Base-by-base conservation (phyloP, 2,888 invertebrate genomes). In the Synergus laeviventris region DNA sequence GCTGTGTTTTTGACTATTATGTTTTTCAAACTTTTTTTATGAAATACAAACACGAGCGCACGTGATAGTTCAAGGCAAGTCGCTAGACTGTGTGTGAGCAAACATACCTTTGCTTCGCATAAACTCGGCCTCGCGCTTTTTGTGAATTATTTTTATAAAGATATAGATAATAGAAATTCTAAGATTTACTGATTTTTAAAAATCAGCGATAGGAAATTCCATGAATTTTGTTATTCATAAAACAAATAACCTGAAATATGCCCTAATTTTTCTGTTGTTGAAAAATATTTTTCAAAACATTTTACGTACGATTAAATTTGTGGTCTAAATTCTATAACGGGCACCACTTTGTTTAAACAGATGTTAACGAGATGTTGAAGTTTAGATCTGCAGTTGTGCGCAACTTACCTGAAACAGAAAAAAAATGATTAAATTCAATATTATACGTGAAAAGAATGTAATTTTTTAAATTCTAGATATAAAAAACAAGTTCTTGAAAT, bases 361-460 rank as follows among this genome's bases (percentile, higher is more conserved):
- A 24, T 66, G 66, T 66, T 24, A 24, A 24, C 8, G 7, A 42
- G 42, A 66, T 16, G 14, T 7, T 66, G 21, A 38, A 64, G 64
- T 64, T 45, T 64, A n/a, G 49, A n/a, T 49, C 49, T 49, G 56
- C 12, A 18, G 12, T 14, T 24, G 12, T 24, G 18, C n/a, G 80
- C 83, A 84, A 84, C 83, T 84, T 84, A 84, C 84, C 84, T 83
- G 81, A 80, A 83, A 84, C 84, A 79, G 78, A 82, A 80, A 82
- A 62, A 76, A 45, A 45, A 12, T 18, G 9, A 70, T 70, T 49
- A 49, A 5, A 38, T n/a, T n/a, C 31, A 12, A 16, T 21, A 59
- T 12, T 21, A 12, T 49, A 12, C 16, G 16, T 49, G 45, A 16
- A 16, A 49, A 49, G 1, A 42, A 42, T 12, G 12, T 11, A 31